Percentiles rank a stretch among this genome's conserved stretches.
phyloP scores from a whole-genome alignment of 2,888 invertebrate genomes.

The Fragum fragum region DNA sequence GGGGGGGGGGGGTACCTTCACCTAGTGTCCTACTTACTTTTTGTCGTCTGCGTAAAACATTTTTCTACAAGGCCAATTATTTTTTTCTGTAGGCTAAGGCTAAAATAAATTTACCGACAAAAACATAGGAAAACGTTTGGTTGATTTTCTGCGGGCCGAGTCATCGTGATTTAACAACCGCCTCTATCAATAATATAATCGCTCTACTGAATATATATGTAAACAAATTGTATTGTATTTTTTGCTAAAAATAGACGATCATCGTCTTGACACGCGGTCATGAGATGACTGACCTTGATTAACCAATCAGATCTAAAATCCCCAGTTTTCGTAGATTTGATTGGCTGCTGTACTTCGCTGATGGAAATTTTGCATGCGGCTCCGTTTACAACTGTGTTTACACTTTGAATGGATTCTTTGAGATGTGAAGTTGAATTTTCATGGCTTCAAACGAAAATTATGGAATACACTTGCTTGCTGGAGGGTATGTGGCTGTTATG shows the following conservation, averaged over 20 bases:
- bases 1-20: not conserved
- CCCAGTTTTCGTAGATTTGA: slow-evolving; percentile 39
- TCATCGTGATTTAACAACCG: too few relatives aligned
- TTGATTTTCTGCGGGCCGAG: too few relatives aligned
- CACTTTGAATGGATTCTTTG: slow-evolving; percentile 28
- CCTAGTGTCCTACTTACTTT: not conserved
- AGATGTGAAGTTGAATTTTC: slow-evolving; percentile 30
- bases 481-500: slow-evolving; percentile 92
- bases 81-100: too few relatives aligned
- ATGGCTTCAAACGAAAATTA: slow-evolving; percentile 67
- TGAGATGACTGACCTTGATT: slow-evolving; percentile 27
- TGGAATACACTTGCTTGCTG: slow-evolving; percentile 97
- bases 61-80: too few relatives aligned
- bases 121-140: too few relatives aligned
- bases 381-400: slow-evolving; percentile 1
- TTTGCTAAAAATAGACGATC: not conserved
- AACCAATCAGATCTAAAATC: slow-evolving; percentile 56
- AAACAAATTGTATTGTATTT: not conserved
- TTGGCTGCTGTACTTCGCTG: slow-evolving; percentile 52
- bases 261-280: slow-evolving; percentile 45
- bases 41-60: not conserved
- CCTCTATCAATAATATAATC: too few relatives aligned
- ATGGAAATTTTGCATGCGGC: slow-evolving; percentile 43
- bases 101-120: too few relatives aligned
- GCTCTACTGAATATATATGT: not conserved